Conservation (phyloP, 2,113 vertebrate genomes). For the Leucopsar rothschildi region DNA sequence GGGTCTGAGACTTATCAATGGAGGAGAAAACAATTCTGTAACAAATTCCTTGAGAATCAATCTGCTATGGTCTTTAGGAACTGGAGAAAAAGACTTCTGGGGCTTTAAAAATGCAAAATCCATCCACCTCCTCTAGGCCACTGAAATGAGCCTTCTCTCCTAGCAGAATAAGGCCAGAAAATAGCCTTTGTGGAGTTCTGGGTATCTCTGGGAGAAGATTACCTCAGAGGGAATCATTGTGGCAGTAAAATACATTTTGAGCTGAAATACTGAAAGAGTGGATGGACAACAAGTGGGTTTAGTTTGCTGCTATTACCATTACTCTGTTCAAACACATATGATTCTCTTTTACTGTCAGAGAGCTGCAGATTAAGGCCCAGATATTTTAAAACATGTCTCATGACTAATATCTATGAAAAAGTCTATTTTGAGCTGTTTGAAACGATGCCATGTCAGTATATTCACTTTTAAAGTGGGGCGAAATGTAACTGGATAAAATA, state of each 20-base stretch:
- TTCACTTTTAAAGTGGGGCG: neutral
- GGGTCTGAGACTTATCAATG: neutral
- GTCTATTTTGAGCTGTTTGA: neutral
- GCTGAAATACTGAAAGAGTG: neutral
- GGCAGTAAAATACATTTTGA: neutral
- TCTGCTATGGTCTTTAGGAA: neutral
- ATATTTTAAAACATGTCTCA: neutral
- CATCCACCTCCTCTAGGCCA: neutral
- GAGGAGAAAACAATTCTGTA: neutral
- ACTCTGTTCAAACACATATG: neutral
- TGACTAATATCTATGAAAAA: neutral
- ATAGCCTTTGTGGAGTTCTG: neutral
- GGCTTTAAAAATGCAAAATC: neutral
- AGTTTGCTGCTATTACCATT: neutral
- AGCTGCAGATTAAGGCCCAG: neutral
- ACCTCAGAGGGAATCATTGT: neutral
- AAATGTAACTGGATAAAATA: neutral
- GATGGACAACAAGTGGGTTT: neutral
- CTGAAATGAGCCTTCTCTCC: neutral
- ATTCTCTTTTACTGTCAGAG: neutral
- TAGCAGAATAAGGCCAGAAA: neutral
- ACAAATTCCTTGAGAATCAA: neutral
- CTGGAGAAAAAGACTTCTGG: neutral
- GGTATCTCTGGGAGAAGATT: neutral
- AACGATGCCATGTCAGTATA: neutral